These are phyloP conservation scores for Channa striata DNA, from an alignment of 2,797 vertebrate genomes.

Conservation along the genomic window DNA sequence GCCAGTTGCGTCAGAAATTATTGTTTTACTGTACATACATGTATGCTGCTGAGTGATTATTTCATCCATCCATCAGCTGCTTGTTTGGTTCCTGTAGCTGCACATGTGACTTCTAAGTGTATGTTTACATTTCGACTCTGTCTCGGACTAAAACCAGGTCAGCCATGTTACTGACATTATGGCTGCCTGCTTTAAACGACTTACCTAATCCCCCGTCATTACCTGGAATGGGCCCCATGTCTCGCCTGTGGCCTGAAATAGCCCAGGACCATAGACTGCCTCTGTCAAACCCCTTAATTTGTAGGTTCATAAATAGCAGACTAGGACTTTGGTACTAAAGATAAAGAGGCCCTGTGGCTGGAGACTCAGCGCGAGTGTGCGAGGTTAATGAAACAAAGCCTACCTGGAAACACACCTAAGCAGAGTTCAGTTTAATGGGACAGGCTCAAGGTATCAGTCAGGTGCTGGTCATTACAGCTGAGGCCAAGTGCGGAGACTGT, in stretches of 20 bases:
- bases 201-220: constrained; percentile 83
- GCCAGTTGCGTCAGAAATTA: constrained; percentile 24
- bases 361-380: constrained; percentile 48
- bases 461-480: constrained; percentile 62
- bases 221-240: constrained; percentile 82
- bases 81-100: constrained; percentile 29
- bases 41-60: constrained; percentile 1
- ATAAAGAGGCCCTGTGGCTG: constrained; percentile 68
- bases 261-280: constrained; percentile 71
- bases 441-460: constrained; percentile 62
- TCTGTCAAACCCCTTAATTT: constrained; percentile 81
- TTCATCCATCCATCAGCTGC: constrained; percentile 9
- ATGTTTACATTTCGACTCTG: constrained; percentile 71
- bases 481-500: constrained; percentile 47
- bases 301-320: constrained; percentile 80
- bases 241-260: constrained; percentile 81
- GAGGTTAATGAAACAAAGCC: constrained; percentile 62
- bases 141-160: constrained; percentile 69
- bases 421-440: constrained; percentile 63
- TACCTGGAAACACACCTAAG: constrained; percentile 78
- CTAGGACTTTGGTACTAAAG: constrained; percentile 69
- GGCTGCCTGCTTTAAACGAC: constrained; percentile 76
- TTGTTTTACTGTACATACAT: not conserved
- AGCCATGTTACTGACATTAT: constrained; percentile 68
- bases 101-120: constrained; percentile 64